phyloP scores from a whole-genome alignment of 1,140 invertebrate genomes.

The Drosophila pachea region DNA sequence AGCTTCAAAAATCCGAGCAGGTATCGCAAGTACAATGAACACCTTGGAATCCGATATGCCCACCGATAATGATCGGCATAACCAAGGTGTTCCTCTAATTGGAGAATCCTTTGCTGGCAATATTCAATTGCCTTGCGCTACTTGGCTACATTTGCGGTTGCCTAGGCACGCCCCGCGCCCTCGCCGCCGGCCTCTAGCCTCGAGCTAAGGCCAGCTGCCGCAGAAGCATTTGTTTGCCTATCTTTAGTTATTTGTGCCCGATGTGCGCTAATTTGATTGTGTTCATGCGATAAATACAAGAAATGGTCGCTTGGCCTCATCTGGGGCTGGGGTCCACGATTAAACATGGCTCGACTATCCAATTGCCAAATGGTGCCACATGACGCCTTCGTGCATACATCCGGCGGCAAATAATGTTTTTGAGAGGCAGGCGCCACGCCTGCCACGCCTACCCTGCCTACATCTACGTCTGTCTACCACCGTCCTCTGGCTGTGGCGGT shows the following conservation, averaged over 20 bases:
- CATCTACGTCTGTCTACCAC: slow-evolving; percentile 2
- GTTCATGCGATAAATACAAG: slow-evolving; percentile 70
- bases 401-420: slow-evolving; percentile 74
- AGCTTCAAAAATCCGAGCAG: too few species aligned
- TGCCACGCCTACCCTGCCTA: background rate
- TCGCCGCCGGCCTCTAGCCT: background rate
- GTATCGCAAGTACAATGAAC: too few species aligned
- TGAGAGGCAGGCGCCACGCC: background rate
- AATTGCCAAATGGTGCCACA: slow-evolving; percentile 29
- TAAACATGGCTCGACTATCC: slow-evolving; percentile 24
- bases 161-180: background rate
- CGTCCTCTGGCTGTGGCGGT: background rate
- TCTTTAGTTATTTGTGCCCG: slow-evolving; percentile 73
- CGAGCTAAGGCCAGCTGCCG: slow-evolving; percentile 42
- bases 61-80: too few species aligned
- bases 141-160: background rate
- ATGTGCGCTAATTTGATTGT: slow-evolving; percentile 77
- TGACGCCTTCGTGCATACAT: slow-evolving; percentile 59
- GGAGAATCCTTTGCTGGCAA: too few species aligned
- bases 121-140: too few species aligned
- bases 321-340: slow-evolving; percentile 31
- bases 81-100: too few species aligned
- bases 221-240: slow-evolving; percentile 53
- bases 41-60: too few species aligned
- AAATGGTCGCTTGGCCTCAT: slow-evolving; percentile 24